Base-by-base conservation (phyloP, 2,113 vertebrate species). In the Zootoca vivipara region DNA sequence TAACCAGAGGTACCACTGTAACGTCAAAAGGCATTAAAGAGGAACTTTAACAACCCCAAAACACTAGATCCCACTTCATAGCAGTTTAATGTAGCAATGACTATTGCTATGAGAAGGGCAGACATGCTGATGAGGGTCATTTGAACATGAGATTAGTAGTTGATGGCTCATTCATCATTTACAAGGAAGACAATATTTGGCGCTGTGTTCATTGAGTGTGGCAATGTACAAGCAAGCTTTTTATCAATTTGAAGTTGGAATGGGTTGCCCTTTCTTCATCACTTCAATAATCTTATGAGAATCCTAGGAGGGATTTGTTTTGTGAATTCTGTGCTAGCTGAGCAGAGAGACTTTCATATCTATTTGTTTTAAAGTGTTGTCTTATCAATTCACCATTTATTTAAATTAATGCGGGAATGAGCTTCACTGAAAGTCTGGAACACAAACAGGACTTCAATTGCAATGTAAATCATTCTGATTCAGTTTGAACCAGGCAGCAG, bases 161-260 rank as follows among this genome's bases (percentile, higher is more conserved):
- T 52, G 84, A 87, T 26, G 83, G 2, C 24, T 88, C 86, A 82
- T 5, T 91, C 67, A 85, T 90, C 81, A 91, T 82, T 33, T 30
- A 10, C 35, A 52, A 2, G 78, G 85, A 85, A 92, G 52, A 85
- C 88, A 26, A 82, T 5, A 67, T 78, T 22, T 4, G 22, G 24
- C 28, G 62, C 75, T 87, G 30, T 30, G 80, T 70, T 74, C 9
- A 82, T 73, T 82, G 74, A 86, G 2, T 87, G 0, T 20, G 65
- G 4, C n/a, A 67, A 2, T 64, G 13, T 85, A 87, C 92, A 1
- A 81, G 5, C 20, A 89, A 84, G 73, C 4, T 87, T 85, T 67
- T 85, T 78, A 78, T 10, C 3, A 90, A 26, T 82, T 85, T 91
- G 77, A 91, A 87, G 87, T 86, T 22, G 85, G 88, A 91, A 79